Conservation (phyloP, 2,797 vertebrate species). For the Peromyscus melanophrys region DNA sequence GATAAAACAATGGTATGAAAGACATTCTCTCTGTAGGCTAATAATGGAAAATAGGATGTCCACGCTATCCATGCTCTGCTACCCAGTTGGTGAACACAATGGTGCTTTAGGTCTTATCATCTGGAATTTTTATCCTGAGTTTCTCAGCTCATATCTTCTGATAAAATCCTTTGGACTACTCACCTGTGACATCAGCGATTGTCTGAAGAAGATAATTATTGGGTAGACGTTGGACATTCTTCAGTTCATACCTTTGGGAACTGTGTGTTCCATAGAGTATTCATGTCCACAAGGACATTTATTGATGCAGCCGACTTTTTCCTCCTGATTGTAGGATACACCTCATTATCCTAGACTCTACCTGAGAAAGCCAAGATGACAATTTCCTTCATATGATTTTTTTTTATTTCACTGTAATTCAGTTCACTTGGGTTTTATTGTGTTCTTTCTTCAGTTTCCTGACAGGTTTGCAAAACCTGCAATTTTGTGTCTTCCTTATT, state of each 20-base stretch:
- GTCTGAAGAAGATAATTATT: not conserved
- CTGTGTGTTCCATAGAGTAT: fast-evolving
- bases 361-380: not conserved
- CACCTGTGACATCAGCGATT: not conserved
- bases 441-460: not conserved
- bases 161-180: not conserved
- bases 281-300: not conserved
- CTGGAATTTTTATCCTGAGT: not conserved
- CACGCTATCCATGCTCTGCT: not conserved
- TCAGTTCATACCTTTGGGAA: fast-evolving
- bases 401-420: not conserved
- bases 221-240: too few species aligned
- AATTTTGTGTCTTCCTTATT: too few species aligned
- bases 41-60: not conserved
- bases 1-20: not conserved
- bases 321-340: not conserved
- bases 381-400: not conserved
- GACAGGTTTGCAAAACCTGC: not conserved
- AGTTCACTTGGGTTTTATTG: not conserved
- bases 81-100: not conserved
- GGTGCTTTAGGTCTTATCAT: not conserved
- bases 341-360: not conserved
- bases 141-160: not conserved
- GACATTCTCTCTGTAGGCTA: not conserved
- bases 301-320: not conserved